phyloP scores from a whole-genome alignment of 2,113 vertebrate genomes.

The Setophaga petechia region DNA sequence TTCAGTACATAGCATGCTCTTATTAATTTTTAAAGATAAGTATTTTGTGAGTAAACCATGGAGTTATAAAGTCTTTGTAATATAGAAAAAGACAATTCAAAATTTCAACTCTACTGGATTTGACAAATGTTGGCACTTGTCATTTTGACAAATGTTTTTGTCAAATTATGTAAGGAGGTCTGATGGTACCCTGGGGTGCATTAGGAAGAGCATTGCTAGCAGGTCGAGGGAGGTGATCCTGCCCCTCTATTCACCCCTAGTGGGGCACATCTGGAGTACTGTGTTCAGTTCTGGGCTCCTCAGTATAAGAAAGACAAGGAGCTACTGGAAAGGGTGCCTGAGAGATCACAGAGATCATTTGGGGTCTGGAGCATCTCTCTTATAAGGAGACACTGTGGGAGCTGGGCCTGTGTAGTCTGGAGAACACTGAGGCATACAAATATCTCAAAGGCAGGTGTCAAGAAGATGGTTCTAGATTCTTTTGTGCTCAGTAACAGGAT shows the following conservation, averaged over 20 bases:
- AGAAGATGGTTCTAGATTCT: background rate
- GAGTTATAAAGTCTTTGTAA: background rate
- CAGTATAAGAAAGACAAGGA: background rate
- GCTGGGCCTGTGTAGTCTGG: background rate
- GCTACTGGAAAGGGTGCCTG: background rate
- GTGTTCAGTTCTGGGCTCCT: background rate
- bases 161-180: background rate
- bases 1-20: background rate
- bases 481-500: background rate
- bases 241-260: rapidly evolving
- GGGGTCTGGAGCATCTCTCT: background rate
- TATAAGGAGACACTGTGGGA: background rate
- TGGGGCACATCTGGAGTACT: rapidly evolving
- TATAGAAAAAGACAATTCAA: background rate
- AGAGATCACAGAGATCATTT: background rate
- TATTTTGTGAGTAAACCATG: background rate
- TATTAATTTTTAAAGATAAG: background rate
- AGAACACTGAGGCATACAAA: background rate
- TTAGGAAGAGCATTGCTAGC: background rate
- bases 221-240: background rate
- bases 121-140: background rate
- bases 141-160: background rate
- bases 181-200: background rate
- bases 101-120: background rate
- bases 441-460: background rate